A percentile compares a stretch with the other conserved stretches of the same genome.
These are phyloP conservation scores for Myotis brandtii DNA, from an alignment of 2,113 vertebrate genomes.

Conservation along the genomic window DNA sequence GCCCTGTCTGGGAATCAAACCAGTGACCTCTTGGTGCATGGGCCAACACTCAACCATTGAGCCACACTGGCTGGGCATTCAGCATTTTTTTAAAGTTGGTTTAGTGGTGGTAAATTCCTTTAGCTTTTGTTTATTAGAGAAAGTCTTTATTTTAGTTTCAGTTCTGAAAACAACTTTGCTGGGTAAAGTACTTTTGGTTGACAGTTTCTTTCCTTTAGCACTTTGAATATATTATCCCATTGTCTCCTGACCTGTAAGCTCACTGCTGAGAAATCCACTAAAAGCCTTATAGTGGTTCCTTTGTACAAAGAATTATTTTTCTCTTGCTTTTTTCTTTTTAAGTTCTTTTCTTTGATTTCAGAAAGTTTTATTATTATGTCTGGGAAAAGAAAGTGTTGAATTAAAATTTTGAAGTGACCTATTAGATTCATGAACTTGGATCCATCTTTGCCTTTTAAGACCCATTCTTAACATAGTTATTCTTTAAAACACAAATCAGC, in stretches of 20 bases:
- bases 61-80: not conserved
- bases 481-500: not conserved
- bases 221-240: not conserved
- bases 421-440: not conserved
- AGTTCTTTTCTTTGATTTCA: not conserved
- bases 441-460: not conserved
- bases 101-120: not conserved
- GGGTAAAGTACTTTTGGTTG: not conserved
- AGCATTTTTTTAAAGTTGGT: not conserved
- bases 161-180: not conserved
- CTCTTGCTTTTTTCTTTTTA: not conserved
- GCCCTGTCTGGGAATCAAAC: no score
- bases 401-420: not conserved
- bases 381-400: not conserved
- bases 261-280: not conserved
- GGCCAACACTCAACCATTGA: no score
- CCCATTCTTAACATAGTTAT: not conserved
- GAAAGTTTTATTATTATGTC: not conserved
- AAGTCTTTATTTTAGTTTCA: conserved; percentile 21
- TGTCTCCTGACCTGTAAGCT: not conserved
- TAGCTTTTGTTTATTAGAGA: not conserved
- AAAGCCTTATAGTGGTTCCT: not conserved
- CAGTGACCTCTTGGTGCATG: no score
- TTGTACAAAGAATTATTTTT: not conserved
- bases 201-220: not conserved